A percentile compares a stretch with the other conserved stretches of the same genome.
phyloP scores from a whole-genome alignment of 2,113 vertebrate species.

The Smithornis capensis region DNA sequence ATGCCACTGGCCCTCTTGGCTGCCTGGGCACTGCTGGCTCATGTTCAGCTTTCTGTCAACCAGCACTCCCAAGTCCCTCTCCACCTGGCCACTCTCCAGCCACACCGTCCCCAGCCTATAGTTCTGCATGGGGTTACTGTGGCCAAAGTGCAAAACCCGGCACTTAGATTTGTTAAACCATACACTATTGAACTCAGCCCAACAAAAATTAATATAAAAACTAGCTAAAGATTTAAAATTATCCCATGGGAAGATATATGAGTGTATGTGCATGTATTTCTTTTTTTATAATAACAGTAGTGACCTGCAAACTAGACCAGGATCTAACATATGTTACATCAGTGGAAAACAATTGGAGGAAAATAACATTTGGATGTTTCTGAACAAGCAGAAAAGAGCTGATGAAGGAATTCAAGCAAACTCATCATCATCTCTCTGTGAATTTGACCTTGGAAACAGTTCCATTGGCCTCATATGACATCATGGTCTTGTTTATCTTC shows the following conservation, averaged over 20 bases:
- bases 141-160: no score
- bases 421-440: neutral
- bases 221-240: neutral
- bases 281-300: neutral
- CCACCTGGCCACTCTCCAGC: no score
- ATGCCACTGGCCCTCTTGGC: no score
- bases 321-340: neutral
- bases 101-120: no score
- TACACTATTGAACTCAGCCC: no score
- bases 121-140: no score
- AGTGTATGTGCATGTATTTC: neutral
- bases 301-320: neutral
- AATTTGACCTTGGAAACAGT: slow-evolving; percentile 33
- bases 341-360: neutral
- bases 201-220: neutral
- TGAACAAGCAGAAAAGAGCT: slow-evolving; percentile 5
- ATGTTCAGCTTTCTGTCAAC: no score
- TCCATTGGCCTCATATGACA: neutral
- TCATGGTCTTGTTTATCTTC: slow-evolving; percentile 40
- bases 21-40: no score
- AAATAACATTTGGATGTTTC: slow-evolving; percentile 4
- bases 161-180: no score
- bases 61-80: no score
- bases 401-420: slow-evolving; percentile 35
- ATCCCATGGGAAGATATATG: neutral